These are phyloP conservation scores for Eupithecia centaureata DNA, from an alignment of 2,888 invertebrate genomes.

Conservation along the genomic window DNA sequence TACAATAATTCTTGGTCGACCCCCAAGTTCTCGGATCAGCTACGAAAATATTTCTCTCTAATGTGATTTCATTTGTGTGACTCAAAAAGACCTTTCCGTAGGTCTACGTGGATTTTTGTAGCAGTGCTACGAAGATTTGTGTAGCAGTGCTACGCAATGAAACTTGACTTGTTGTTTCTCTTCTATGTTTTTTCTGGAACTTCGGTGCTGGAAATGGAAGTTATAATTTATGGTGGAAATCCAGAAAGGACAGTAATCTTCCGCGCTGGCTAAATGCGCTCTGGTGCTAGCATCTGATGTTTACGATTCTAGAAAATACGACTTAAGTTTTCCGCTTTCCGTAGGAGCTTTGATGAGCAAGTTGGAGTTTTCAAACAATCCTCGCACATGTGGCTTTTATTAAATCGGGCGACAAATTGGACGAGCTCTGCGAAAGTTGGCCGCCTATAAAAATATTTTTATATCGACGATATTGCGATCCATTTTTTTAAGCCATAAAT, in stretches of 20 bases:
- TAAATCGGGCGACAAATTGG: constrained; percentile 62
- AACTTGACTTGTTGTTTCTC: constrained; percentile 71
- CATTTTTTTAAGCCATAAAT: constrained; percentile 38
- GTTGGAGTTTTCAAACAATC: constrained; percentile 47
- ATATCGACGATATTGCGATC: constrained; percentile 46
- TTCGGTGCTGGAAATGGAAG: background rate
- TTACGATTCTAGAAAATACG: constrained; percentile 25
- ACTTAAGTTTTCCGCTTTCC: constrained; percentile 25
- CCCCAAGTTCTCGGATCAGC: background rate
- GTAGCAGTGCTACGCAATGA: background rate
- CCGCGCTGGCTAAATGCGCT: constrained; percentile 6
- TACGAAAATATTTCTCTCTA: constrained; percentile 69
- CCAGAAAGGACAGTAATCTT: constrained; percentile 9
- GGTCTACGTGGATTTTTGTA: constrained; percentile 24
- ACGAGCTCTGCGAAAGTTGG: constrained; percentile 53
- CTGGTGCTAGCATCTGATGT: constrained; percentile 3
- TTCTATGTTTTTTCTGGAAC: constrained; percentile 43
- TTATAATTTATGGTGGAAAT: constrained; percentile 4
- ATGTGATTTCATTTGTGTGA: constrained; percentile 79
- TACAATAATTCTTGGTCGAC: background rate
- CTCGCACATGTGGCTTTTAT: constrained; percentile 54
- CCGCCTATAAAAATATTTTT: constrained; percentile 52
- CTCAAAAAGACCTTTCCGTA: constrained; percentile 77
- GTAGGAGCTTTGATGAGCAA: constrained; percentile 44
- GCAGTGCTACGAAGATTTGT: constrained; percentile 55